Base-by-base conservation (phyloP, 2,113 vertebrate species). In the Apteryx owenii region DNA sequence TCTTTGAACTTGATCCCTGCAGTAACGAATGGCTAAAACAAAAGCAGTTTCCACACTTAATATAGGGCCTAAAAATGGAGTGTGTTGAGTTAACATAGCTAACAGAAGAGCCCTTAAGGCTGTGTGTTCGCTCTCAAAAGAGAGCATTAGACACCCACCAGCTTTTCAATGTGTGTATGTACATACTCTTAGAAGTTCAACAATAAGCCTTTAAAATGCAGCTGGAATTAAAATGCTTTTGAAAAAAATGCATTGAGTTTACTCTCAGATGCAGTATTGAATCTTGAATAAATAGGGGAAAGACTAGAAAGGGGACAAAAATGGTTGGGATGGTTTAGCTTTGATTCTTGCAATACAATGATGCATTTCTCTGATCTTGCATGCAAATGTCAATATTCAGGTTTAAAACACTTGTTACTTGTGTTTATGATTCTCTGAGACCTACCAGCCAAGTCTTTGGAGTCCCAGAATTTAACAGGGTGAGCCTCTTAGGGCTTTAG, bases 121-220 rank as follows among this genome's bases (percentile, higher is more conserved):
- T 96, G 36, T 87, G 77, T 80, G 87, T 94, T 95, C 95, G 91
- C 96, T 96, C 81, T 97, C 87, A 89, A 93, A 95, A 95, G 93
- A 94, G 88, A 96, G 76, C 91, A 91, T 71, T 75, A 92, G 92
- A 88, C 93, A 78, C 94, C 93, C 95, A 94, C 96, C 85, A 94
- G 81, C 87, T 93, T 97, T 94, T 91, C 95, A 93, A 77, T 96
- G 93, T 7, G 9, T 72, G 50, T 93, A 73, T 91, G 88, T 91
- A 96, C 87, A 64, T 93, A 90, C 71, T 60, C 94, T 95, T 46
- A 93, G 96, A 96, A 94, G 91, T 95, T 90, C 89, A 96, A 95
- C 94, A 97, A 94, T 94, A 83, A 95, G 95, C 81, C 89, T 97
- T 95, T 77, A 95, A 95, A 97, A 95, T 96, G 78, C 93, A 96